Conservation (phyloP, 1,140 invertebrate species). For the Aphelinus certus region DNA sequence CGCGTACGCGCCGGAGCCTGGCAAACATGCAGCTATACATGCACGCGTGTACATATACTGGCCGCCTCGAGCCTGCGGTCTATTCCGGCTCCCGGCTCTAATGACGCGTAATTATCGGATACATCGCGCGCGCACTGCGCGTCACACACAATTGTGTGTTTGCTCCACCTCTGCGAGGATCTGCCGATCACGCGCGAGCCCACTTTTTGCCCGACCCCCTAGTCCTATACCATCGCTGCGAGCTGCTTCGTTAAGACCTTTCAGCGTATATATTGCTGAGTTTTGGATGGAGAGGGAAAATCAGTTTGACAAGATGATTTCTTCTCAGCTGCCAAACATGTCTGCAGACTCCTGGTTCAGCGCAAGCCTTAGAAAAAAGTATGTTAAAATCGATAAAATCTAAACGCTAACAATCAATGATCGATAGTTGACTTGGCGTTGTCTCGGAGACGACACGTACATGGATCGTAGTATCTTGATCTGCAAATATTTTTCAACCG, state of each 20-base stretch:
- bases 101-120: conserved; percentile 11
- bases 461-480: no score
- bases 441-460: no score
- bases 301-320: no score
- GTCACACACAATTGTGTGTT: not conserved
- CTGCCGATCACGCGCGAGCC: not conserved
- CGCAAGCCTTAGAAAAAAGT: no score
- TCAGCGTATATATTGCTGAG: no score
- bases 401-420: no score
- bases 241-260: not conserved
- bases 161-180: not conserved
- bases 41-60: not conserved
- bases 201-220: not conserved
- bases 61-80: conserved; percentile 7
- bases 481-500: no score
- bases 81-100: not conserved
- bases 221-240: not conserved
- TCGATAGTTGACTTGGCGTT: no score
- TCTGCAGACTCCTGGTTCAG: no score
- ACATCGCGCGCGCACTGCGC: not conserved
- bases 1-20: not conserved
- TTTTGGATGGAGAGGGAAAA: no score
- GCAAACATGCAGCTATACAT: not conserved
- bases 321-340: no score
- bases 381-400: no score